Conservation (phyloP, 2,797 vertebrate genomes). For the Rhynchotus rufescens region DNA sequence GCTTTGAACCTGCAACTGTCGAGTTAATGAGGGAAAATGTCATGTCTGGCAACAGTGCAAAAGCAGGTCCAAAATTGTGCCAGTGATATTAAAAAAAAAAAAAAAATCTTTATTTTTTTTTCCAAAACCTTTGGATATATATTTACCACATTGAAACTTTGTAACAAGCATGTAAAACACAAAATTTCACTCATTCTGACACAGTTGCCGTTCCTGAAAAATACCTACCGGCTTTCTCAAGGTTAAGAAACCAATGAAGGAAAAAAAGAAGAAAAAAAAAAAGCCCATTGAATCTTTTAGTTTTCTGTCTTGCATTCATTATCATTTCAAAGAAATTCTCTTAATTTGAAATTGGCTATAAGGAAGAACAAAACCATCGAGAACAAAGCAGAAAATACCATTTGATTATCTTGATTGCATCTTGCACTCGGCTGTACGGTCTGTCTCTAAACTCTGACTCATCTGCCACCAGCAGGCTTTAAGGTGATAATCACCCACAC, state of each 20-base stretch:
- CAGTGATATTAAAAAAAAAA: not conserved
- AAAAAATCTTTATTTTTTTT: not conserved
- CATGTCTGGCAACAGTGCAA: not conserved
- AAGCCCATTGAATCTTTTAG: not conserved
- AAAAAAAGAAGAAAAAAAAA: not conserved
- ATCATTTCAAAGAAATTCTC: not conserved
- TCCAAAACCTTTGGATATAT: not conserved
- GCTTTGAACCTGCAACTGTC: not conserved
- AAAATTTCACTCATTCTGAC: not conserved
- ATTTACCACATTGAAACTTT: not conserved
- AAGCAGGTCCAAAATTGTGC: not conserved
- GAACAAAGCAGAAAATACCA: constrained; percentile 46
- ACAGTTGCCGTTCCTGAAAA: not conserved
- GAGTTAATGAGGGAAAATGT: not conserved
- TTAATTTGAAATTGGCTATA: constrained; percentile 42
- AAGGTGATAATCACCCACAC: constrained; percentile 71
- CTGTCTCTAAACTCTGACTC: constrained; percentile 60
- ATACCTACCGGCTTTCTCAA: not conserved
- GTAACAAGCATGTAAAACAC: not conserved
- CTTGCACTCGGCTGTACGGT: constrained; percentile 28
- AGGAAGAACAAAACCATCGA: not conserved
- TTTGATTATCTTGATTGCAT: constrained; percentile 45
- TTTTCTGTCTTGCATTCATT: not conserved
- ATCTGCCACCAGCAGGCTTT: constrained; percentile 60
- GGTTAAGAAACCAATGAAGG: constrained; percentile 37